Percentiles rank a stretch among this genome's conserved stretches.
phyloP scores from a whole-genome alignment of 2,113 vertebrate species.

The Spea multiplicata region DNA sequence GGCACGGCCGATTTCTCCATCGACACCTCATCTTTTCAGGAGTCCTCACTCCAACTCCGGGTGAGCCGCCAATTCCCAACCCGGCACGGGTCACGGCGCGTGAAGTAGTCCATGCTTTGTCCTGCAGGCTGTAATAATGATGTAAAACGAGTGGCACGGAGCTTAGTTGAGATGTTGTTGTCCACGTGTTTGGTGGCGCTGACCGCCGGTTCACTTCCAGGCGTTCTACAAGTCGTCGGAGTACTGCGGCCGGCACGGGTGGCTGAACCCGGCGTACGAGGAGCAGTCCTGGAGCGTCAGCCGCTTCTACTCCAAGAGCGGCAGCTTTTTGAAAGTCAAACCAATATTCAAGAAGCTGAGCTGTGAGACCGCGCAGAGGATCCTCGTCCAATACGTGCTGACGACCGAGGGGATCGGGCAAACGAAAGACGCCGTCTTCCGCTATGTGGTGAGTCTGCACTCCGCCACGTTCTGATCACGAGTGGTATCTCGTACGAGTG shows the following conservation, averaged over 20 bases:
- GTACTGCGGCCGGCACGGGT: slow-evolving; percentile 52
- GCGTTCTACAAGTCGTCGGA: slow-evolving; percentile 49
- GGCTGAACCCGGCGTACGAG: slow-evolving; percentile 50
- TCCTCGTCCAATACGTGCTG: slow-evolving; percentile 60
- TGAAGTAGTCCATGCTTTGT: no score
- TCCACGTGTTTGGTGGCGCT: no score
- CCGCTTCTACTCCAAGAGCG: slow-evolving; percentile 64
- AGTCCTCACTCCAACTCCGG: slow-evolving; percentile 52
- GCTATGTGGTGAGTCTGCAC: slow-evolving; percentile 64
- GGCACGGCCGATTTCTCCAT: slow-evolving; percentile 64
- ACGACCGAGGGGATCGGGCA: slow-evolving; percentile 45
- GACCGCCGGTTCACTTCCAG: slow-evolving; percentile 41
- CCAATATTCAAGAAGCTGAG: slow-evolving; percentile 48
- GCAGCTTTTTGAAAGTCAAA: slow-evolving; percentile 64
- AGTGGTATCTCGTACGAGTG: no score
- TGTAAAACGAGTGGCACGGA: no score
- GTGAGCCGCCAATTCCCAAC: slow-evolving; percentile 52
- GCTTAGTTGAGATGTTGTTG: no score
- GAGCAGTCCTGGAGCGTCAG: slow-evolving; percentile 18
- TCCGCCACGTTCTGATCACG: no score
- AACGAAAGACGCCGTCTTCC: slow-evolving; percentile 55
- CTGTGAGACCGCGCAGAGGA: slow-evolving; percentile 51
- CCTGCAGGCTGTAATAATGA: no score
- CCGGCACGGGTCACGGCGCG: no score
- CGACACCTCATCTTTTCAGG: slow-evolving; percentile 50